These are phyloP conservation scores for Hipposideros larvatus DNA, from an alignment of 2,797 vertebrate species.

Conservation along the genomic window DNA sequence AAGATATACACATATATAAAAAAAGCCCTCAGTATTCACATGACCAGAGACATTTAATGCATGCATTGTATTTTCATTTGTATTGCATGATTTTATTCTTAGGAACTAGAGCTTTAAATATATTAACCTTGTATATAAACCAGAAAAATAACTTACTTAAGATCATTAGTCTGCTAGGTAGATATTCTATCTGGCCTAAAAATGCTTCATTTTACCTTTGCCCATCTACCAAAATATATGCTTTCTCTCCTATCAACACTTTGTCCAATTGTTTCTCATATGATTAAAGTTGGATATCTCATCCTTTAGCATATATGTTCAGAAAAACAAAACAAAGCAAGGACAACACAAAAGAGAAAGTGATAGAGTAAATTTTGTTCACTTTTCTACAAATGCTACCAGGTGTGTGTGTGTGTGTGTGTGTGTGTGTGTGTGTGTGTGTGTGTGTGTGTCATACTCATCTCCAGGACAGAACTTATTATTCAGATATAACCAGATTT, in stretches of 20 bases:
- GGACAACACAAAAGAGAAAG: background rate
- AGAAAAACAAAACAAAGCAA: constrained; percentile 8
- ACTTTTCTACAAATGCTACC: background rate
- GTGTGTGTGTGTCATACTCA: background rate
- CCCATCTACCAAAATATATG: background rate
- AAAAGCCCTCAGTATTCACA: constrained; percentile 33
- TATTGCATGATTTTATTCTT: constrained; percentile 44
- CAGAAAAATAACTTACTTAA: constrained; percentile 59
- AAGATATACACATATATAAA: background rate
- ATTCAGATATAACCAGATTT: background rate
- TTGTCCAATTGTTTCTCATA: background rate
- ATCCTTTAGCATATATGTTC: background rate
- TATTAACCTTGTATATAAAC: background rate
- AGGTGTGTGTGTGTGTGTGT: background rate
- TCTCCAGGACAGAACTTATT: background rate
- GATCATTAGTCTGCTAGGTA: constrained; percentile 10
- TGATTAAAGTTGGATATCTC: background rate
- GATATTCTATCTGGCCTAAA: constrained; percentile 13
- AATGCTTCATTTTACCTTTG: constrained; percentile 54
- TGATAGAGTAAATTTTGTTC: background rate
- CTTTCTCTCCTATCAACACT: background rate
- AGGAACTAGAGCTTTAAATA: constrained; percentile 46
- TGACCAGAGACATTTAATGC: constrained; percentile 54
- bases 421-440: background rate
- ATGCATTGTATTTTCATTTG: constrained; percentile 49